Percentiles rank a stretch among this genome's conserved stretches.
Conservation (phyloP, 2,797 vertebrate genomes). For the Falco novaeseelandiae region DNA sequence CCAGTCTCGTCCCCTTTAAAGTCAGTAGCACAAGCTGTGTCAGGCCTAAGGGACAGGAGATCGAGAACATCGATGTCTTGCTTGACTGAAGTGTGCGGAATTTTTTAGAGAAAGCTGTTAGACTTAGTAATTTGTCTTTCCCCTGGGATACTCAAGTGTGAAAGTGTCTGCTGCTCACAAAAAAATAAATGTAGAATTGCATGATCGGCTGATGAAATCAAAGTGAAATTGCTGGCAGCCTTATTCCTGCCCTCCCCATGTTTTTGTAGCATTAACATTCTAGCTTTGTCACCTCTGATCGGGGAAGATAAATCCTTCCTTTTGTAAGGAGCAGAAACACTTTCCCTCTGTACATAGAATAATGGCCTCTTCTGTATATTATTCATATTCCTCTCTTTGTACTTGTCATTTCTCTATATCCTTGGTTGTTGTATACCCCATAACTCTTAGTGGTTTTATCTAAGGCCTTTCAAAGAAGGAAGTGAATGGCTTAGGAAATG, state of each 20-base stretch:
- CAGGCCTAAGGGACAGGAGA: neutral
- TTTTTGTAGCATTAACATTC: slow-evolving; percentile 54
- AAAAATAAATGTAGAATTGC: slow-evolving; percentile 37
- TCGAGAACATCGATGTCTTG: neutral
- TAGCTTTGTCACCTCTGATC: slow-evolving; percentile 39
- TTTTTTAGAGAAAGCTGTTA: neutral
- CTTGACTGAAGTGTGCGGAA: neutral
- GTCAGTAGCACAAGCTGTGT: neutral
- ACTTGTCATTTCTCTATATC: slow-evolving; percentile 40
- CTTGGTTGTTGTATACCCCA: neutral
- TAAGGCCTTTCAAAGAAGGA: neutral
- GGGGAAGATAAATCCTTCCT: slow-evolving; percentile 56
- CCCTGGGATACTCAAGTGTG: neutral
- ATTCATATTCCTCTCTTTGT: slow-evolving; percentile 54
- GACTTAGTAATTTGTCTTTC: slow-evolving; percentile 7
- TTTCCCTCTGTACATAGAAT: slow-evolving; percentile 36
- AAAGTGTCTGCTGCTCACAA: slow-evolving; percentile 5
- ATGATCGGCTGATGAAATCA: slow-evolving; percentile 9
- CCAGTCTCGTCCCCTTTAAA: neutral
- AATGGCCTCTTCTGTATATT: slow-evolving; percentile 40
- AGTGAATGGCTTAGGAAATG: neutral
- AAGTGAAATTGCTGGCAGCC: neutral
- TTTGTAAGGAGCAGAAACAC: slow-evolving; percentile 40
- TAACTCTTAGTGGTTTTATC: slow-evolving; percentile 44
- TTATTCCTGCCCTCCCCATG: slow-evolving; percentile 27